Evolutionary conservation across 2,888 invertebrate species (phyloP), one percentile per base, ranked within the genome.

Genomic region (Ichneumon xanthorius): DNA sequence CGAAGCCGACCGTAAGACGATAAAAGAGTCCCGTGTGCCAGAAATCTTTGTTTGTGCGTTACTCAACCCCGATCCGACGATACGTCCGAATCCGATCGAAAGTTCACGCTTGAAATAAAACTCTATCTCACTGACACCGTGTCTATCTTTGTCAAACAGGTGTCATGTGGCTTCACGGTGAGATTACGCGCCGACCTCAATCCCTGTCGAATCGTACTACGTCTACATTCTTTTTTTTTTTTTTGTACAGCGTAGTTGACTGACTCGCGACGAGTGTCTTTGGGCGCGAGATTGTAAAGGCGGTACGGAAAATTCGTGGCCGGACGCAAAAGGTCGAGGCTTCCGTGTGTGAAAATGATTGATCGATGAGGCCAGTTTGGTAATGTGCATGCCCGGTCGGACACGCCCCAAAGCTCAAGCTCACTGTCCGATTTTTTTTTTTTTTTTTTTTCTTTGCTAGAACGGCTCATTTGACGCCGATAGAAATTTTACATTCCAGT

Each of bases 81-180:
- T 55, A 53, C 63, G 70, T 81, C 6, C 19, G 22, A 22, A 26
- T 53, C 50, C 77, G 77, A 77, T 82, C 71, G 77, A 77, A 82
- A 82, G 77, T 82, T 77, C 77, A 77, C 65, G 77, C 82, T 71
- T 45, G 30, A 70, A 82, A 82, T 77, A 82, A 82, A 71, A 81
- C 50, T 68, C 40, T 40, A 67, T 55, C 81, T 40, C 19, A 6
- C 68, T 76, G 70, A 40, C 50, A 40, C 26, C 50, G 11, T 33
- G 53, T 77, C 76, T 81, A 68, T 71, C 50, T 71, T 53, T 30
- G 61, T 63, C 81, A 71, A 82, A 82, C 76, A 76, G 82, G 76
- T 76, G 82, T 82, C 71, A 63, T 77, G 71, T 82, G 53, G 58
- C 76, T 70, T 61, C 63, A 77, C 76, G 45, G 76, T 70, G 70